Evolutionary conservation across 2,888 invertebrate genomes (phyloP).

Genomic region (Patella depressa): DNA sequence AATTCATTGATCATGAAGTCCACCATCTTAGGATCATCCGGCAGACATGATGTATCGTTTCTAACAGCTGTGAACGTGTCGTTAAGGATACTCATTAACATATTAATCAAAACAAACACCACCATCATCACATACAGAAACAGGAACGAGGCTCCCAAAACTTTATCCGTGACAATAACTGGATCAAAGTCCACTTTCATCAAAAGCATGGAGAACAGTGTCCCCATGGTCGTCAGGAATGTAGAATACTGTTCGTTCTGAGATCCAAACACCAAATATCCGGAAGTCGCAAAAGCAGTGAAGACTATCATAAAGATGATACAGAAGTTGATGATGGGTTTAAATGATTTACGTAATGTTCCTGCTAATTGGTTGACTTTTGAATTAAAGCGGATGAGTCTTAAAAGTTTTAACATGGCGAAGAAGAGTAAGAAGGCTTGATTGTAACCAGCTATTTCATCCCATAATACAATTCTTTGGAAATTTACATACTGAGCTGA

Average conservation of each 20-base stretch:
- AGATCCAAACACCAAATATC: conserved; percentile 52
- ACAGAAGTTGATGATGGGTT: conserved; percentile 65
- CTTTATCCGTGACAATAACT: conserved; percentile 44
- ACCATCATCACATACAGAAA: conserved; percentile 54
- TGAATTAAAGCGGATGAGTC: conserved; percentile 70
- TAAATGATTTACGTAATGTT: conserved; percentile 59
- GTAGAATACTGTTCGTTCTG: conserved; percentile 49
- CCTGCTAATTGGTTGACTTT: conserved; percentile 63
- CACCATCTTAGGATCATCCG: conserved; percentile 64
- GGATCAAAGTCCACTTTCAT: conserved; percentile 51
- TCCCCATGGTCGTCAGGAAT: conserved; percentile 58
- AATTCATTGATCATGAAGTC: conserved; percentile 57
- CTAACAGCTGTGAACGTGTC: conserved; percentile 60
- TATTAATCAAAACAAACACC: conserved; percentile 63
- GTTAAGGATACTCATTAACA: conserved; percentile 64
- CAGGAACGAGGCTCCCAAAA: conserved; percentile 55
- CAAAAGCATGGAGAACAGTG: conserved; percentile 65
- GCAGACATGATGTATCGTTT: conserved; percentile 50
- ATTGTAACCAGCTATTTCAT: conserved; percentile 62
- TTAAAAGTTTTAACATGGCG: conserved; percentile 69
- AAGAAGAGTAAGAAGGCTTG: conserved; percentile 69
- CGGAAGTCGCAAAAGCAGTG: conserved; percentile 63
- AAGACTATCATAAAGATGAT: conserved; percentile 64
- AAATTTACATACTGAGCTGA: conserved; percentile 47
- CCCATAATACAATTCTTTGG: conserved; percentile 44